phyloP scores from a whole-genome alignment of 1,140 invertebrate species.

The Mizuhopecten yessoensis region DNA sequence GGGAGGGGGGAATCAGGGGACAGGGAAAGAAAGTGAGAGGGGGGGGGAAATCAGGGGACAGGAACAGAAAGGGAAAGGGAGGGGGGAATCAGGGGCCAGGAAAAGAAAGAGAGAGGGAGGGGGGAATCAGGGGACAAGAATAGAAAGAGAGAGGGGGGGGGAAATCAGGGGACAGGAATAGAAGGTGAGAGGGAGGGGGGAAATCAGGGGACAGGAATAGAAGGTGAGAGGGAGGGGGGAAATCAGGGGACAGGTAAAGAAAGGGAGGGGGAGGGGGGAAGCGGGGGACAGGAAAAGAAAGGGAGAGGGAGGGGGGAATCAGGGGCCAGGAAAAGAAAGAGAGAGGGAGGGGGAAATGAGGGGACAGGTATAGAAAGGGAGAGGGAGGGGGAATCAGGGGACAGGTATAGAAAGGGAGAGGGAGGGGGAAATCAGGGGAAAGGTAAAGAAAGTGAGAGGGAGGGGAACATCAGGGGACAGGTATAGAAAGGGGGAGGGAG shows the following conservation, averaged over 20 bases:
- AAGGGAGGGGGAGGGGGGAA: constrained; percentile 20
- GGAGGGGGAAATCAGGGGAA: too few relatives aligned
- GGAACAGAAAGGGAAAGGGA: constrained; percentile 44
- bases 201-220: background rate
- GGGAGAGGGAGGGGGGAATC: constrained; percentile 41
- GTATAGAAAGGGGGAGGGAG: background rate
- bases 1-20: background rate
- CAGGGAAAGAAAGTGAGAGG: constrained; percentile 51
- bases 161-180: background rate
- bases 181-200: background rate
- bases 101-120: background rate
- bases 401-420: too few relatives aligned
- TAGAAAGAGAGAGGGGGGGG: background rate
- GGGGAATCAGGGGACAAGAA: background rate
- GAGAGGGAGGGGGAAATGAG: background rate
- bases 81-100: background rate
- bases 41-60: background rate
- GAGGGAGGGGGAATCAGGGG: too few relatives aligned
- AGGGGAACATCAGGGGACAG: background rate
- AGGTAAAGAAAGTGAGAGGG: background rate
- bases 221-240: background rate
- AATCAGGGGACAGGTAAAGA: background rate
- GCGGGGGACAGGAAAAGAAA: background rate
- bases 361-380: too few relatives aligned
- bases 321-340: background rate